A percentile compares a stretch with the other conserved stretches of the same genome.
Conservation (phyloP, 1,140 invertebrate genomes). For the Nomia melanderi region DNA sequence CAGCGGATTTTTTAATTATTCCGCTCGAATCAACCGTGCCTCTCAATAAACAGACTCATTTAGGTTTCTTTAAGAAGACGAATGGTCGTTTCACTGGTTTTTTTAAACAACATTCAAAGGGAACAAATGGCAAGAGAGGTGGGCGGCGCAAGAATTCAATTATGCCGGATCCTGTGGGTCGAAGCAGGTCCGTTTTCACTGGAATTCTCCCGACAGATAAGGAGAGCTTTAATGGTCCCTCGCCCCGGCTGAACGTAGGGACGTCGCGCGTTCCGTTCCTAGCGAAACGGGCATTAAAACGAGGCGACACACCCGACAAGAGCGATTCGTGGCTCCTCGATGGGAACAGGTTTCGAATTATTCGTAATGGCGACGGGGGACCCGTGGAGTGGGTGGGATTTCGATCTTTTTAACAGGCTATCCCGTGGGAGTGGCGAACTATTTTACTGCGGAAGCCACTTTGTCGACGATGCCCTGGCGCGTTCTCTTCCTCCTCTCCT, state of each 20-base stretch:
- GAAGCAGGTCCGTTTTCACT: constrained; percentile 6
- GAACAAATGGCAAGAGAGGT: neutral
- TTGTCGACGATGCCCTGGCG: constrained; percentile 4
- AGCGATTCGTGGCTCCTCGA: constrained; percentile 72
- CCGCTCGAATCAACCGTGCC: too few relatives aligned
- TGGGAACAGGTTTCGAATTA: constrained; percentile 66
- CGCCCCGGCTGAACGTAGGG: constrained; percentile 5
- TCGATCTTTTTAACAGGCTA: constrained; percentile 25
- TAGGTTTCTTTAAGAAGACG: too few relatives aligned
- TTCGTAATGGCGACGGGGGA: constrained; percentile 52
- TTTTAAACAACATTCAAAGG: neutral
- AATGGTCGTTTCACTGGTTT: too few relatives aligned
- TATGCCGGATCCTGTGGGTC: neutral
- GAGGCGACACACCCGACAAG: constrained; percentile 51
- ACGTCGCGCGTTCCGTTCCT: constrained; percentile 17
- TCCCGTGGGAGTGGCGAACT: constrained; percentile 65
- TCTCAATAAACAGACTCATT: too few relatives aligned
- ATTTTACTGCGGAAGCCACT: constrained; percentile 43
- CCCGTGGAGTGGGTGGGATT: constrained; percentile 65
- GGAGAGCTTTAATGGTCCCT: constrained; percentile 19
- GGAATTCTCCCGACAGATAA: constrained; percentile 27
- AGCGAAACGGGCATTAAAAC: constrained; percentile 65
- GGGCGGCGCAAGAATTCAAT: neutral
- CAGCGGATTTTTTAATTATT: too few relatives aligned
- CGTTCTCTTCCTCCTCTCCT: neutral